Evolutionary conservation across 2,797 vertebrate species (phyloP), one percentile per base, ranked within the genome.

Genomic region (Acanthiza pusilla): DNA sequence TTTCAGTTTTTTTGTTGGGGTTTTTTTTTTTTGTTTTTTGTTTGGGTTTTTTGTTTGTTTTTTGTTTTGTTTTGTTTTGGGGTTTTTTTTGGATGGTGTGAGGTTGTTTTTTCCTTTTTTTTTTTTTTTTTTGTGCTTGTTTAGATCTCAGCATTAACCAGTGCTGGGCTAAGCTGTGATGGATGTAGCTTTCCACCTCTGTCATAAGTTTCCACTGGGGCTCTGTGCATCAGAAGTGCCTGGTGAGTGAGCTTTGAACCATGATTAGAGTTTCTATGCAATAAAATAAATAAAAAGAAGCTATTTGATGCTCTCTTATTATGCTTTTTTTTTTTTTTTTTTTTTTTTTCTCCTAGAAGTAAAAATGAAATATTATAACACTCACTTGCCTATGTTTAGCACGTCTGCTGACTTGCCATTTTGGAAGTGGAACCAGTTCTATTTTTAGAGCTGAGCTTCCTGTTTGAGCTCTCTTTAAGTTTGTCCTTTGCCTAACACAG

Each of bases 401-500:
- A 79, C 4, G 91, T 94, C 95, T 7, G 62, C 93, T 96, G 91
- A 93, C 96, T 96, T 95, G 91, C 85, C 88, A 88, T 79, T 95
- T 95, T 96, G 91, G 91, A 94, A 95, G 93, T 73, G 55, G 60
- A 96, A 75, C 77, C 88, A 36, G 54, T 90, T 94, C 94, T 96
- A 95, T 94, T 95, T 91, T 96, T 95, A 94, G 93, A 95, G 77
- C 45, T 60, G 80, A 93, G 93, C 93, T 96, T 96, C 96, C 96
- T 96, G 95, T 95, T 87, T 91, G 90, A 95, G 65, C 60, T 76
- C 62, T 84, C 88, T 89, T 91, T 70, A 42, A 86, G 77, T 90
- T 88, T 91, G 93, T 94, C 89, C 89, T 94, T 94, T 71, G 43
- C 88, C 67, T 90, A 81, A 84, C 73, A 42, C 63, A 91, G 73